Evolutionary conservation across 64 coral and sea anemone species (phyloP).

Genomic region (Montipora foliosa): DNA sequence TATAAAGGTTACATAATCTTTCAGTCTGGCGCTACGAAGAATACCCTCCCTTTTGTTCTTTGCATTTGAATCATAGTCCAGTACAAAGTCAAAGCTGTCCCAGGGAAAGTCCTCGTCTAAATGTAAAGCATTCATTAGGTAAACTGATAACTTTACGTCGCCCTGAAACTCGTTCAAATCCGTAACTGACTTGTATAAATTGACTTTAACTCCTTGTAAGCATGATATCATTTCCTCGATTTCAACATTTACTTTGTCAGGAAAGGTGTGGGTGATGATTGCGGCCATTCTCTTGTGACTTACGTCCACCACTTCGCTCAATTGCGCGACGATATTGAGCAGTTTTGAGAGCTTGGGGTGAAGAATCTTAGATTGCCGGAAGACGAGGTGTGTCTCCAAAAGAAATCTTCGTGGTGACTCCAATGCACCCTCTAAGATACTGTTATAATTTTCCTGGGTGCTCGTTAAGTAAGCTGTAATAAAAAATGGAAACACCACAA

Average conservation of each 20-base stretch:
- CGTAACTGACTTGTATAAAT: neutral
- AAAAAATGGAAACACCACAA: neutral
- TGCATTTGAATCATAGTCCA: conserved; percentile 59
- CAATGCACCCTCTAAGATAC: conserved; percentile 40
- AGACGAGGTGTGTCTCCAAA: conserved; percentile 71
- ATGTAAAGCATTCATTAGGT: conserved; percentile 11
- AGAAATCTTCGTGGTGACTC: conserved; percentile 78
- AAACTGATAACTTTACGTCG: neutral
- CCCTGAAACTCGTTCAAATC: neutral
- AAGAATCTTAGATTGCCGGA: conserved; percentile 70
- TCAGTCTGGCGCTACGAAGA: conserved; percentile 25
- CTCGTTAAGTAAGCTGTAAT: conserved; percentile 77
- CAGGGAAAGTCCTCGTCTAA: conserved; percentile 45
- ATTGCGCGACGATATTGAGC: neutral
- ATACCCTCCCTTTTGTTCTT: neutral
- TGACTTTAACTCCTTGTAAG: neutral
- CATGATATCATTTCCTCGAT: conserved; percentile 19
- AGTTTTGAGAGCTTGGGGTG: conserved; percentile 79
- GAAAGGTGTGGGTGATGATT: conserved; percentile 16
- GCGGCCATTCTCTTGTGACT: neutral
- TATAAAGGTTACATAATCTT: conserved; percentile 30
- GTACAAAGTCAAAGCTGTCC: conserved; percentile 59
- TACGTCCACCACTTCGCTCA: conserved; percentile 5
- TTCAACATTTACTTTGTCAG: conserved; percentile 24
- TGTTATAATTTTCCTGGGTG: conserved; percentile 68